phyloP scores from a whole-genome alignment of 2,797 vertebrate genomes.

The Chrosomus eos region DNA sequence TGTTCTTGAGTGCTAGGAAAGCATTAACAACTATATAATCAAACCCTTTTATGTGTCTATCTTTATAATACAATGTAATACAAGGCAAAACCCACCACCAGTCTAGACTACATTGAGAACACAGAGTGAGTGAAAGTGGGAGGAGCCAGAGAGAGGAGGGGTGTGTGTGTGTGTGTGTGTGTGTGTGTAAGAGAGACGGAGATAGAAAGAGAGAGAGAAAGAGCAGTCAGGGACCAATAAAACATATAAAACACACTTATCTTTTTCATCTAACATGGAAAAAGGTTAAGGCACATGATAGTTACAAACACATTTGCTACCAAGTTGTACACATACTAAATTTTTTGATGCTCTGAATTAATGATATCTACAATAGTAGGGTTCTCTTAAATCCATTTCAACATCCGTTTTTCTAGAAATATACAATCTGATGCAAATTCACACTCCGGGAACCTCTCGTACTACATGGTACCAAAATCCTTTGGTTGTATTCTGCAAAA shows the following conservation, averaged over 20 bases:
- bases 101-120: slow-evolving; percentile 83
- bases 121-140: slow-evolving; percentile 64
- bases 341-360: slow-evolving; percentile 76
- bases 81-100: slow-evolving; percentile 87
- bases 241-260: slow-evolving; percentile 86
- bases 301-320: slow-evolving; percentile 96
- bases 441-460: slow-evolving; percentile 51
- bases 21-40: slow-evolving; percentile 83
- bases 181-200: slow-evolving; percentile 57
- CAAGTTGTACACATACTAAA: slow-evolving; percentile 84
- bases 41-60: slow-evolving; percentile 77
- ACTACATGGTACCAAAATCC: slow-evolving; percentile 68
- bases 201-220: slow-evolving; percentile 67
- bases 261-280: slow-evolving; percentile 90
- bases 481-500: slow-evolving; percentile 77
- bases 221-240: slow-evolving; percentile 55
- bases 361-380: slow-evolving; percentile 80
- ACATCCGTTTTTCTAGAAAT: slow-evolving; percentile 67
- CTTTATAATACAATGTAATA: slow-evolving; percentile 91
- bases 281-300: slow-evolving; percentile 98
- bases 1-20: slow-evolving; percentile 78
- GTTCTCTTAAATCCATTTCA: slow-evolving; percentile 68
- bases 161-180: slow-evolving; percentile 43
- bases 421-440: slow-evolving; percentile 63
- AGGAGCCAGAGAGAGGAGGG: slow-evolving; percentile 61